Conservation (phyloP, 2,113 vertebrate species). For the Elaphurus davidianus region DNA sequence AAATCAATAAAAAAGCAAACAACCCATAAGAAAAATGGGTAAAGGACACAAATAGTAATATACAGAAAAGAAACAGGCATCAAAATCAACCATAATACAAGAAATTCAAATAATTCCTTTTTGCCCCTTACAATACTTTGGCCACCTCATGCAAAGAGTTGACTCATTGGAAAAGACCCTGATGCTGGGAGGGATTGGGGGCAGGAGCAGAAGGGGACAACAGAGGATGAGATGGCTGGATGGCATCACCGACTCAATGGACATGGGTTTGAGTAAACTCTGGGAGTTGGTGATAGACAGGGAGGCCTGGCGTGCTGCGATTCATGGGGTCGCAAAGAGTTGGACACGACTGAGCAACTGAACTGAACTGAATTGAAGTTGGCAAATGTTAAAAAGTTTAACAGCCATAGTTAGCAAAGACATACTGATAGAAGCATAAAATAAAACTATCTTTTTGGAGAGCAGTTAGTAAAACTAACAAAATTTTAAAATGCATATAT, state of each 20-base stretch:
- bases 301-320: no score
- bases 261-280: no score
- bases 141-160: no score
- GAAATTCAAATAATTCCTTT: neutral
- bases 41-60: neutral
- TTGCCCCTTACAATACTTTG: neutral
- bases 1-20: neutral
- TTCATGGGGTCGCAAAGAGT: no score
- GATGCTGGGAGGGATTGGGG: no score
- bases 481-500: neutral
- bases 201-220: no score
- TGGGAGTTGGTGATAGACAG: no score
- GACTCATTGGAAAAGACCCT: no score
- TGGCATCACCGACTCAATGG: no score
- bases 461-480: neutral
- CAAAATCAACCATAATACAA: conserved; percentile 7
- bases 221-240: no score
- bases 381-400: neutral
- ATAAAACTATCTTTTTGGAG: neutral
- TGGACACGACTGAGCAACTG: no score
- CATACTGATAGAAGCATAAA: neutral
- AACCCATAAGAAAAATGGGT: neutral
- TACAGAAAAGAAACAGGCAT: neutral
- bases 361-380: neutral
- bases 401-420: neutral